Conservation (phyloP, 2,888 invertebrate genomes). For the Megaustenia siamemsis region DNA sequence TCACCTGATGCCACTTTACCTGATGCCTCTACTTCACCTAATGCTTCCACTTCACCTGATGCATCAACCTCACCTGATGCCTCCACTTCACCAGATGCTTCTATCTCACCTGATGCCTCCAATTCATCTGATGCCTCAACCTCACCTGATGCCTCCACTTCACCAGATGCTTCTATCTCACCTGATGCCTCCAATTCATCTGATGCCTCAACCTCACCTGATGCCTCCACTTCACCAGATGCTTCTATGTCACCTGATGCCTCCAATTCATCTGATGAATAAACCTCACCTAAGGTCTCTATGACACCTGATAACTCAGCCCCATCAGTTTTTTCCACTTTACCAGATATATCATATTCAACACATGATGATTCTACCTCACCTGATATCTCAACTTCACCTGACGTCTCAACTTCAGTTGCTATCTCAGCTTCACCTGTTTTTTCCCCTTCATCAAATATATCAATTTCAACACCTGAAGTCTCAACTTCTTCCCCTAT, state of each 20-base stretch:
- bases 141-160: neutral
- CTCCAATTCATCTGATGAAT: neutral
- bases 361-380: no score
- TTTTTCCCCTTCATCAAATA: conserved; percentile 12
- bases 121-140: conserved; percentile 4
- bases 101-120: neutral
- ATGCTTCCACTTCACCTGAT: neutral
- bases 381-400: no score
- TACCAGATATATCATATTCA: neutral
- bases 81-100: neutral
- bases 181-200: neutral
- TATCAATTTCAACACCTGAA: neutral
- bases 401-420: neutral
- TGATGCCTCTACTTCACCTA: neutral
- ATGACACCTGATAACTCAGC: neutral
- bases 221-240: neutral
- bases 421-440: neutral
- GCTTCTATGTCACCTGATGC: neutral
- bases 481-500: neutral
- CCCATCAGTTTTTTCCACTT: no score
- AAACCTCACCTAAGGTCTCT: neutral
- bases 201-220: neutral
- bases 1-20: conserved; percentile 3
- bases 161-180: neutral
- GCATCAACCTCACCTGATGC: neutral